Conservation (phyloP, 2,113 vertebrate species). For the Astatotilapia flaviijosephi region DNA sequence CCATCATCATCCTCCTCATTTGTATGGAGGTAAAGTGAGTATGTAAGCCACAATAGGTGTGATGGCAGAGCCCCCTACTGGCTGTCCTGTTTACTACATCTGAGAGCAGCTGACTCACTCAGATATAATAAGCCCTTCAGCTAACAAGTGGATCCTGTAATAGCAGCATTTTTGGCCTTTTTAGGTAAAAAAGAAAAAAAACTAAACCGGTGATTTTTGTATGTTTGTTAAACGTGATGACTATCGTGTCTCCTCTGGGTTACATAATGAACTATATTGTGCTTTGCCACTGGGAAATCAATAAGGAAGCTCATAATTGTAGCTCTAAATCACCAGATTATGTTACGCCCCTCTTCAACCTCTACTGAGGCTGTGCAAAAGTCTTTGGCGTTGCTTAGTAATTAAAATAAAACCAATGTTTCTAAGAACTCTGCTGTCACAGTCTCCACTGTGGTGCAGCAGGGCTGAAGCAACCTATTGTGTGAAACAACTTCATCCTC, state of each 20-base stretch:
- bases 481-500: not conserved
- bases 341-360: not conserved
- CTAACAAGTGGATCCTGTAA: not conserved
- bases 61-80: conserved; percentile 53
- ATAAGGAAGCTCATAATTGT: not conserved
- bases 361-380: not conserved
- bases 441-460: not conserved
- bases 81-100: not conserved
- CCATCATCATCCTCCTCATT: not conserved
- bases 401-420: not conserved
- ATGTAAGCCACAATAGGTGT: not conserved
- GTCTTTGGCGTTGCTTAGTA: not conserved
- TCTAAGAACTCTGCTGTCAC: not conserved
- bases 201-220: not conserved
- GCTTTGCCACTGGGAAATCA: not conserved
- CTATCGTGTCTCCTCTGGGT: not conserved
- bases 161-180: not conserved
- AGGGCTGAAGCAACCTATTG: not conserved
- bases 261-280: not conserved
- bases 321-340: not conserved
- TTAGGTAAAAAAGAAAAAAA: not conserved
- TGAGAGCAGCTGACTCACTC: not conserved
- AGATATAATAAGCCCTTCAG: not conserved
- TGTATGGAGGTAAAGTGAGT: not conserved
- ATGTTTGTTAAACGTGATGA: not conserved